A percentile compares a stretch with the other conserved stretches of the same genome.
Conservation (phyloP, 1,140 invertebrate species). For the Hyphantria cunea region DNA sequence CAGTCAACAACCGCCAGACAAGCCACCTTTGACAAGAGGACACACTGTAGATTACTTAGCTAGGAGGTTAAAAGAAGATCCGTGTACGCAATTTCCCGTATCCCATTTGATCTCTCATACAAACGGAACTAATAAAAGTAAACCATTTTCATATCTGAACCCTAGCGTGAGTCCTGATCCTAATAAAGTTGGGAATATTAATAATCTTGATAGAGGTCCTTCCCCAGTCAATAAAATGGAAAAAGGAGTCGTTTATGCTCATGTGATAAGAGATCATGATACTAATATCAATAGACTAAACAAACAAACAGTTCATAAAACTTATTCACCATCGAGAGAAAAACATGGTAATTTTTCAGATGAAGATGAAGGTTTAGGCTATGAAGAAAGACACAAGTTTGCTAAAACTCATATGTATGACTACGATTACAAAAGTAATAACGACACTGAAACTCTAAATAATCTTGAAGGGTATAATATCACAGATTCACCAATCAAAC, state of each 20-base stretch:
- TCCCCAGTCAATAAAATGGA: slow-evolving; percentile 75
- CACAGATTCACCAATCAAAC: slow-evolving; percentile 74
- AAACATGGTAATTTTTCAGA: slow-evolving; percentile 83
- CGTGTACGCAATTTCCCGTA: slow-evolving; percentile 85
- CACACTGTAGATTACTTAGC: slow-evolving; percentile 85
- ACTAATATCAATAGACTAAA: slow-evolving; percentile 48
- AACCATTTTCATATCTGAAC: slow-evolving; percentile 89
- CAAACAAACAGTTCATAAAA: slow-evolving; percentile 83
- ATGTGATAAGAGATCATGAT: slow-evolving; percentile 85
- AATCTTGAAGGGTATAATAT: slow-evolving; percentile 59
- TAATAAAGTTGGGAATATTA: slow-evolving; percentile 73
- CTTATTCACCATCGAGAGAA: slow-evolving; percentile 68
- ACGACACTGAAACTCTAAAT: slow-evolving; percentile 57
- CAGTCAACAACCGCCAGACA: slow-evolving; percentile 85
- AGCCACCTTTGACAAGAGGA: slow-evolving; percentile 84
- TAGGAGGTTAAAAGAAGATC: slow-evolving; percentile 84
- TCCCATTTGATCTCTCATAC: slow-evolving; percentile 84
- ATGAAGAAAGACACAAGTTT: slow-evolving; percentile 81
- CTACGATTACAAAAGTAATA: slow-evolving; percentile 62
- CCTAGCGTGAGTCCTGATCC: slow-evolving; percentile 82
- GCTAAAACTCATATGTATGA: slow-evolving; percentile 59
- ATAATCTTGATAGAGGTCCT: slow-evolving; percentile 71
- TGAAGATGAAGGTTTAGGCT: slow-evolving; percentile 89
- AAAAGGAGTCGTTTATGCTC: slow-evolving; percentile 87
- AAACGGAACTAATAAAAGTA: slow-evolving; percentile 87